phyloP scores from a whole-genome alignment of 2,797 vertebrate species.

The Allochrocebus solatus region DNA sequence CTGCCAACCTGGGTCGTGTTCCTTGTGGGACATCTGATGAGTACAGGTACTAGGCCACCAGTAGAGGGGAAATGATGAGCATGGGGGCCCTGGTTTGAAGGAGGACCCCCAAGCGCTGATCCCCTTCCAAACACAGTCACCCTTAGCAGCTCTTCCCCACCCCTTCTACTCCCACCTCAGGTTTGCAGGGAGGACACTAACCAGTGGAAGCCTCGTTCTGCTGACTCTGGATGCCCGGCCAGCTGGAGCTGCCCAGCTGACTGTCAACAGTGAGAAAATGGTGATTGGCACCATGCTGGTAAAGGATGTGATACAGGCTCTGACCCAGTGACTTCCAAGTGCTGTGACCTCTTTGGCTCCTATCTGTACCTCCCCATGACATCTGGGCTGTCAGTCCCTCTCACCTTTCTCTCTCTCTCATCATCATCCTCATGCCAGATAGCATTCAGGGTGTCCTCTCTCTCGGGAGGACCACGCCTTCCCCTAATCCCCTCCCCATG shows the following conservation, averaged over 20 bases:
- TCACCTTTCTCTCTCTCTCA: neutral
- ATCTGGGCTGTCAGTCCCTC: neutral
- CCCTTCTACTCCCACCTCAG: slow-evolving; percentile 81
- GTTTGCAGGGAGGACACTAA: slow-evolving; percentile 94
- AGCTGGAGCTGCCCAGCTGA: slow-evolving; percentile 88
- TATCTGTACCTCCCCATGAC: neutral
- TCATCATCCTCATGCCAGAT: neutral
- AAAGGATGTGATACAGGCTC: slow-evolving; percentile 93
- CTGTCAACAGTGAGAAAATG: slow-evolving; percentile 98
- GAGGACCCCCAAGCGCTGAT: neutral
- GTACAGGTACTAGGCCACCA: slow-evolving; percentile 89
- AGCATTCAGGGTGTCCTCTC: neutral
- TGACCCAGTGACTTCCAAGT: slow-evolving; percentile 88
- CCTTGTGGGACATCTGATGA: slow-evolving; percentile 94
- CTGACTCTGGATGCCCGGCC: slow-evolving; percentile 90
- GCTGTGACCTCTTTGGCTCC: neutral
- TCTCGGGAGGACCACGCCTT: neutral
- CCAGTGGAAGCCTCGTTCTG: slow-evolving; percentile 93
- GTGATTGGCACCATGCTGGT: slow-evolving; percentile 97
- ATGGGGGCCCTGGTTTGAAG: neutral
- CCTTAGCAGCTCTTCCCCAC: neutral
- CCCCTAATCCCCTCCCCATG: neutral
- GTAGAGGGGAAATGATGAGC: neutral
- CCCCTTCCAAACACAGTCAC: neutral
- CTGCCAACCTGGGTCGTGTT: slow-evolving; percentile 94